Evolutionary conservation across 92 coral and sea anemone species (phyloP).

Genomic region (Bergia puertoricense): DNA sequence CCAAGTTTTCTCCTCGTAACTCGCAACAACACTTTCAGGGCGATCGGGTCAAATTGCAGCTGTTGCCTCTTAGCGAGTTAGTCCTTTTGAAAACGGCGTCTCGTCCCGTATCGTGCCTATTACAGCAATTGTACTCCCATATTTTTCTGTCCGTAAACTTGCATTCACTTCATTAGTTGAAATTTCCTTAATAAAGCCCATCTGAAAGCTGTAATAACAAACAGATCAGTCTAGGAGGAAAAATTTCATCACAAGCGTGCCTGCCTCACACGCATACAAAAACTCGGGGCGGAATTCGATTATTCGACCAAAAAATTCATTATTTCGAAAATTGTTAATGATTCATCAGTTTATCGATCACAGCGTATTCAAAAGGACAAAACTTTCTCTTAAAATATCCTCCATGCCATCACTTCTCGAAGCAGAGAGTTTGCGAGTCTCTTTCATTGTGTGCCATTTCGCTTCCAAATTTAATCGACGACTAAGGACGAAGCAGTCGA

Average conservation of each 20-base stretch:
- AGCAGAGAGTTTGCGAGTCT: background rate
- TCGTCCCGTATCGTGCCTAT: background rate
- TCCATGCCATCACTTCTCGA: conserved; percentile 29
- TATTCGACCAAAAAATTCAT: conserved; percentile 6
- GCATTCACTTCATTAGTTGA: background rate
- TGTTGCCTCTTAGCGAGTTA: background rate
- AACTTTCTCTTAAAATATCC: background rate
- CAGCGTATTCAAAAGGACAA: background rate
- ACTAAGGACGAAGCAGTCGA: background rate
- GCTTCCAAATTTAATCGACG: conserved; percentile 41
- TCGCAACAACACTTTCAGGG: background rate
- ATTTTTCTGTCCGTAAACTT: background rate
- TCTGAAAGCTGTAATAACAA: conserved; percentile 9
- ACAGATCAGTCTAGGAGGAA: background rate
- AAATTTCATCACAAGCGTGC: conserved; percentile 6
- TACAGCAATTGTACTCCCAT: background rate
- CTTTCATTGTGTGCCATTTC: conserved; percentile 28
- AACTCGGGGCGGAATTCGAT: conserved; percentile 31
- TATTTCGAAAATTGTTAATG: conserved; percentile 7
- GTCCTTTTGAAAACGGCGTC: conserved; percentile 2
- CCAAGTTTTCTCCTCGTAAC: background rate
- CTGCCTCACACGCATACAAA: conserved; percentile 31
- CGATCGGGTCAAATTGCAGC: conserved; percentile 26
- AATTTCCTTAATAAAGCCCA: background rate
- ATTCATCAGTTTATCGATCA: conserved; percentile 24